phyloP scores from a whole-genome alignment of 2,888 invertebrate species.

The Hetaerina titia region DNA sequence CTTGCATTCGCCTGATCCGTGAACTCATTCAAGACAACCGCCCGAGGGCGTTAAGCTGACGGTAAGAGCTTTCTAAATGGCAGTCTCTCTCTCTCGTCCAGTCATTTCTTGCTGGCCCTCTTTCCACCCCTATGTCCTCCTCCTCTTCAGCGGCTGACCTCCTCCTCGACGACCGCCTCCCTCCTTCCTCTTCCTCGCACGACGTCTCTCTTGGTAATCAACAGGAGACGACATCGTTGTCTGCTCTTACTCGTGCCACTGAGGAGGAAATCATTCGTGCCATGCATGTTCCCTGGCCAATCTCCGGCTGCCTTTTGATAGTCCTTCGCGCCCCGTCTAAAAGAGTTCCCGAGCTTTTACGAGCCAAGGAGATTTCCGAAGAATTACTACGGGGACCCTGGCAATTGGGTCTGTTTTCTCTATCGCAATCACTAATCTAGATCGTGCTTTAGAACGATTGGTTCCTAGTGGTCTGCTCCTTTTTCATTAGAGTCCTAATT shows the following conservation, averaged over 20 bases:
- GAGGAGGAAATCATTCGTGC: neutral
- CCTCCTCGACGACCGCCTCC: neutral
- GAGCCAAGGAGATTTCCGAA: neutral
- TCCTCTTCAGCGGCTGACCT: neutral
- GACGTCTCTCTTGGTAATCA: neutral
- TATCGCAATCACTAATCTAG: neutral
- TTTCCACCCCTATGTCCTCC: neutral
- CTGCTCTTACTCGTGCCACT: neutral
- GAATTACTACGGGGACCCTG: neutral
- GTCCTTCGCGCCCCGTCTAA: too few species aligned
- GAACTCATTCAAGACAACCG: neutral
- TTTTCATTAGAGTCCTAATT: too few species aligned
- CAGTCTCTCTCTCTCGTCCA: neutral
- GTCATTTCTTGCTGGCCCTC: neutral
- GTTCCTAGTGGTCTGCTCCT: too few species aligned
- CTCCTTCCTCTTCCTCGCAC: neutral
- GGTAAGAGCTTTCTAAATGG: neutral
- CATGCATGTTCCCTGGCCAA: neutral
- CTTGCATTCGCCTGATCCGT: neutral
- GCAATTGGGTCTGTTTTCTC: neutral
- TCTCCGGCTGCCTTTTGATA: neutral
- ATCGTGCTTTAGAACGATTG: neutral
- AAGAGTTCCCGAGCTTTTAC: neutral
- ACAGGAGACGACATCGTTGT: neutral
- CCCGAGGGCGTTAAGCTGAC: neutral